These are phyloP conservation scores for Myotis findleyi DNA, from an alignment of 2,797 vertebrate genomes.

Conservation along the genomic window DNA sequence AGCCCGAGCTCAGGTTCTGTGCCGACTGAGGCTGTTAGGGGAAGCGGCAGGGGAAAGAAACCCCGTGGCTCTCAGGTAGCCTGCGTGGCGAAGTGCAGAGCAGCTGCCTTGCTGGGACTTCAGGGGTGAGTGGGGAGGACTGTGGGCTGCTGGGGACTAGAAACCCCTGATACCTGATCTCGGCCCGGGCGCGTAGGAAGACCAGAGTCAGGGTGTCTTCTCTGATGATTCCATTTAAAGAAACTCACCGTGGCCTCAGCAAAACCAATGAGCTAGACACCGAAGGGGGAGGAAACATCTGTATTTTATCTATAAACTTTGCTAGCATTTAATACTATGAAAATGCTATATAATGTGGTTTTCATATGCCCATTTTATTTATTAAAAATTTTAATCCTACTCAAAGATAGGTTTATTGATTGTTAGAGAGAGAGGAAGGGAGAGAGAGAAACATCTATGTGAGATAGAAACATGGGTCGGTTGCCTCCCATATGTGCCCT, in stretches of 20 bases:
- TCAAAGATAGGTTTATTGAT: neutral
- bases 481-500: neutral
- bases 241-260: neutral
- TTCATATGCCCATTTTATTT: neutral
- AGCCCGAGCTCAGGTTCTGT: neutral
- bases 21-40: neutral
- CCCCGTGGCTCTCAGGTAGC: neutral
- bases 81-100: neutral
- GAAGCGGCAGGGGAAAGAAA: neutral
- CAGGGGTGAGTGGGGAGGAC: conserved; percentile 13
- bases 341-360: neutral
- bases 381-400: neutral
- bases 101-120: conserved; percentile 56
- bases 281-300: neutral
- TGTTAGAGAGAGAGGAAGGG: neutral
- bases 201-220: neutral
- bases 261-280: neutral
- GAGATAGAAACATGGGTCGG: neutral
- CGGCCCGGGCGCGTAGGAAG: neutral
- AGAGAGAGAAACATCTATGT: neutral
- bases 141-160: neutral
- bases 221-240: conserved; percentile 44
- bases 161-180: conserved; percentile 43
- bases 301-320: neutral
- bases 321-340: conserved; percentile 26